phyloP scores from a whole-genome alignment of 2,888 invertebrate genomes.

The Deroplatys truncata region DNA sequence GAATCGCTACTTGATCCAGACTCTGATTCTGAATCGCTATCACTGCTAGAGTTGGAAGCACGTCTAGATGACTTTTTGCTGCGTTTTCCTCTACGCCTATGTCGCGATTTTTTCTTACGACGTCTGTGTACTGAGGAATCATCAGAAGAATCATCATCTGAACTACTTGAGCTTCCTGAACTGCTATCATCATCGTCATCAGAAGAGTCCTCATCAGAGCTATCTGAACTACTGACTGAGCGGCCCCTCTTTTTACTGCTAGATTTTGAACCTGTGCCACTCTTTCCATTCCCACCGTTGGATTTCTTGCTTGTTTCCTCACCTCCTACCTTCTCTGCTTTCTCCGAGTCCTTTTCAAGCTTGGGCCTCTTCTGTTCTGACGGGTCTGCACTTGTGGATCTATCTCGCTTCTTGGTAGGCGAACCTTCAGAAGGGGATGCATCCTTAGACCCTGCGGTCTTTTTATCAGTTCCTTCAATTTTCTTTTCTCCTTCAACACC shows the following conservation, averaged over 20 bases:
- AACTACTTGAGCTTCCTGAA: constrained; percentile 40
- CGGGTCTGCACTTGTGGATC: constrained; percentile 11
- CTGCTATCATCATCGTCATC: constrained; percentile 41
- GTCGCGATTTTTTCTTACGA: constrained; percentile 17
- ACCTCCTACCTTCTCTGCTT: constrained; percentile 43
- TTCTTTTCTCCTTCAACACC: constrained; percentile 14
- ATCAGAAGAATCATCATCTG: constrained; percentile 22
- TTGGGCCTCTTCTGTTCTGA: constrained; percentile 32
- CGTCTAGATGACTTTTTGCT: constrained; percentile 44
- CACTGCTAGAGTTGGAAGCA: constrained; percentile 56
- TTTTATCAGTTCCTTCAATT: neutral
- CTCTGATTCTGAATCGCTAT: constrained; percentile 34
- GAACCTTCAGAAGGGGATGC: constrained; percentile 35
- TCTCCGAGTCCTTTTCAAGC: constrained; percentile 29
- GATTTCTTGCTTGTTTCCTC: constrained; percentile 44
- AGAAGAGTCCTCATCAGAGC: constrained; percentile 16
- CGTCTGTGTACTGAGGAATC: constrained; percentile 17
- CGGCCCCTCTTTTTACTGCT: constrained; percentile 47
- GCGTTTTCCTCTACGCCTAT: constrained; percentile 17
- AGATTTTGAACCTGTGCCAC: constrained; percentile 43
- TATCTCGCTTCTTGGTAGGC: constrained; percentile 34
- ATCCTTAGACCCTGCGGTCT: constrained; percentile 33
- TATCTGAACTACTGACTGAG: constrained; percentile 36
- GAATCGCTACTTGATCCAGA: constrained; percentile 31
- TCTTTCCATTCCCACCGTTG: neutral